Percentiles rank a stretch among this genome's conserved stretches.
Conservation (phyloP, 2,888 invertebrate species). For the Rotaria macrura region DNA sequence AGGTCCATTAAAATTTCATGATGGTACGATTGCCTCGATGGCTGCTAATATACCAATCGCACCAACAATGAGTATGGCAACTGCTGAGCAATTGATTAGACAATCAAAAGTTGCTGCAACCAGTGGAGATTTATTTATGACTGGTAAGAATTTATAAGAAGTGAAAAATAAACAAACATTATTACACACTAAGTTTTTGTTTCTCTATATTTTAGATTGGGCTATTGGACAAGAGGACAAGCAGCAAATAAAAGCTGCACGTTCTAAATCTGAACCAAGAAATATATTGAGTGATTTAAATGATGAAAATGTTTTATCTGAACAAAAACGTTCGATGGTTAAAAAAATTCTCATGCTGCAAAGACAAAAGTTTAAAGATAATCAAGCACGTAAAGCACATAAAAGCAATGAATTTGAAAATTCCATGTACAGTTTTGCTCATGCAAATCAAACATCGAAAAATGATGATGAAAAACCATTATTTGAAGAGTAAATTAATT, state of each 20-base stretch:
- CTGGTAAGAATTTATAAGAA: background rate
- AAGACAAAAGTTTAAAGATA: constrained; percentile 11
- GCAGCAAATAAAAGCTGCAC: background rate
- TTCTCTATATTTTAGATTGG: background rate
- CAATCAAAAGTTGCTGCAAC: background rate
- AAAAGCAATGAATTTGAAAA: background rate
- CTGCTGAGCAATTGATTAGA: background rate
- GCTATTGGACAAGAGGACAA: background rate
- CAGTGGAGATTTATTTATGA: constrained; percentile 16
- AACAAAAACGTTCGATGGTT: constrained; percentile 2
- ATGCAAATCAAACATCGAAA: background rate
- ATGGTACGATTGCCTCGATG: background rate
- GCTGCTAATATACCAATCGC: background rate
- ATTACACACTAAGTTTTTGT: background rate
- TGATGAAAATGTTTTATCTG: background rate
- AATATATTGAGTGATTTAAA: background rate
- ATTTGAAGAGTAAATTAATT: background rate
- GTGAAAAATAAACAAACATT: background rate
- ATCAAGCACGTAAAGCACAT: background rate
- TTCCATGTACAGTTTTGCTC: background rate
- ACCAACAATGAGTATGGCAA: background rate
- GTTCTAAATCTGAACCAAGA: background rate
- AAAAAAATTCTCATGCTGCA: background rate
- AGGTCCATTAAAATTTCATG: background rate
- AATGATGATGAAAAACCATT: background rate